These are phyloP conservation scores for Chinchilla lanigera DNA, from an alignment of 2,113 vertebrate species.

Conservation along the genomic window DNA sequence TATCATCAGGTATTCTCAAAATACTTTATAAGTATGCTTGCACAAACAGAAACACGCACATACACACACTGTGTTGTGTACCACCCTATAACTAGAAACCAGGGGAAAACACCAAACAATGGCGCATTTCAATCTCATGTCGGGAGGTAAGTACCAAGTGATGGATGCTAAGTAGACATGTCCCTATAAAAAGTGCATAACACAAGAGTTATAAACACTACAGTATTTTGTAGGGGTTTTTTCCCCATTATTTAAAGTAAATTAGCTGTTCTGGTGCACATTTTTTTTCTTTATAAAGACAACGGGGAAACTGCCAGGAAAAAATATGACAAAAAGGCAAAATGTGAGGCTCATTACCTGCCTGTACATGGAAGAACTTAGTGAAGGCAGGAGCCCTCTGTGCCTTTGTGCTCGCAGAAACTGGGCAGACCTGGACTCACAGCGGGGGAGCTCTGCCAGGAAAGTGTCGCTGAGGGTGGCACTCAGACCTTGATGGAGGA, in stretches of 20 bases:
- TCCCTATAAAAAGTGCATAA: not conserved
- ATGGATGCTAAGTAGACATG: not conserved
- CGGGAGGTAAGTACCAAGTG: not conserved
- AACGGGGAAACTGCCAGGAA: not conserved
- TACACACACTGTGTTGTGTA: not conserved
- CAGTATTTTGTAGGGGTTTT: not conserved
- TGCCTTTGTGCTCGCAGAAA: not conserved
- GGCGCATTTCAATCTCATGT: not conserved
- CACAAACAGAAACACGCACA: not conserved
- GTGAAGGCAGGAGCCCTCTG: not conserved
- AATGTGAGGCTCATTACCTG: not conserved
- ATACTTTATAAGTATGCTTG: not conserved
- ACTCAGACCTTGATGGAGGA: not conserved
- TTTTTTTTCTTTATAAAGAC: not conserved
- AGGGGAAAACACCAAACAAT: not conserved
- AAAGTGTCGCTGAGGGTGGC: too few relatives aligned
- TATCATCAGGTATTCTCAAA: not conserved
- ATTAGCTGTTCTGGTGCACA: not conserved
- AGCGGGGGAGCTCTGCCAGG: not conserved
- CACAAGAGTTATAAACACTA: not conserved
- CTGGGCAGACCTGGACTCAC: not conserved
- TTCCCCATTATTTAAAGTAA: not conserved
- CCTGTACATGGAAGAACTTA: not conserved
- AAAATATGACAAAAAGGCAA: constrained; percentile 6
- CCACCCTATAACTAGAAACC: not conserved